These are phyloP conservation scores for Macquaria australasica DNA, from an alignment of 2,113 vertebrate species.

Conservation along the genomic window DNA sequence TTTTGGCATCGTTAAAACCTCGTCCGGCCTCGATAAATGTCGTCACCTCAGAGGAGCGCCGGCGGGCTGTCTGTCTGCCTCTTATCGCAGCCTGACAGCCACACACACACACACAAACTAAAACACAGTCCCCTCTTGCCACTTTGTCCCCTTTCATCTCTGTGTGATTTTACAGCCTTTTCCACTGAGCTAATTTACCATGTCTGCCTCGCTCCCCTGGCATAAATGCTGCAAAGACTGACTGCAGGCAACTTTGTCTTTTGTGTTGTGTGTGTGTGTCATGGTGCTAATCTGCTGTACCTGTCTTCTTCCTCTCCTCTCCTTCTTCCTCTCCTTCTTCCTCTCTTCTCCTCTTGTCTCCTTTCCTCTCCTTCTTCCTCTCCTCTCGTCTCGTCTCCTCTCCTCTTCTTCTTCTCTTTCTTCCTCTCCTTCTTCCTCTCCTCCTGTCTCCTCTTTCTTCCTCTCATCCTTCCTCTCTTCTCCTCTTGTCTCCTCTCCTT, in stretches of 20 bases:
- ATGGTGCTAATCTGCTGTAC: slow-evolving; percentile 8
- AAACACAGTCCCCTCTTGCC: slow-evolving; percentile 26
- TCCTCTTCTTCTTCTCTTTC: no score
- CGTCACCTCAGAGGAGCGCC: slow-evolving; percentile 49
- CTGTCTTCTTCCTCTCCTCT: background rate
- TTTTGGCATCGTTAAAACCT: slow-evolving; percentile 44
- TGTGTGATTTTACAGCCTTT: slow-evolving; percentile 46
- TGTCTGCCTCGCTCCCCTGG: slow-evolving; percentile 62
- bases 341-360: no score
- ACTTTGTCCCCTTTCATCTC: slow-evolving; percentile 56
- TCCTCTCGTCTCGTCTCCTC: no score
- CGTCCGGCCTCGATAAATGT: slow-evolving; percentile 43
- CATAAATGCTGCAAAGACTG: slow-evolving; percentile 29
- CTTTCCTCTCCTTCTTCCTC: no score
- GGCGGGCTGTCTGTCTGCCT: slow-evolving; percentile 36
- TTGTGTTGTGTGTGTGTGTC: slow-evolving; percentile 19
- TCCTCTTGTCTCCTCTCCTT: no score
- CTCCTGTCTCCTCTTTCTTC: no score
- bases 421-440: no score
- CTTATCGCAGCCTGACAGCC: slow-evolving; percentile 68
- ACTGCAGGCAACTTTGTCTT: slow-evolving; percentile 26
- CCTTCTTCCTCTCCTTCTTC: no score
- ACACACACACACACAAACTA: slow-evolving; percentile 4
- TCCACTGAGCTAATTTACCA: slow-evolving; percentile 62
- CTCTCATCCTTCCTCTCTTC: no score